These are phyloP conservation scores for Eulimnadia texana DNA, from an alignment of 1,140 invertebrate genomes.

Conservation along the genomic window DNA sequence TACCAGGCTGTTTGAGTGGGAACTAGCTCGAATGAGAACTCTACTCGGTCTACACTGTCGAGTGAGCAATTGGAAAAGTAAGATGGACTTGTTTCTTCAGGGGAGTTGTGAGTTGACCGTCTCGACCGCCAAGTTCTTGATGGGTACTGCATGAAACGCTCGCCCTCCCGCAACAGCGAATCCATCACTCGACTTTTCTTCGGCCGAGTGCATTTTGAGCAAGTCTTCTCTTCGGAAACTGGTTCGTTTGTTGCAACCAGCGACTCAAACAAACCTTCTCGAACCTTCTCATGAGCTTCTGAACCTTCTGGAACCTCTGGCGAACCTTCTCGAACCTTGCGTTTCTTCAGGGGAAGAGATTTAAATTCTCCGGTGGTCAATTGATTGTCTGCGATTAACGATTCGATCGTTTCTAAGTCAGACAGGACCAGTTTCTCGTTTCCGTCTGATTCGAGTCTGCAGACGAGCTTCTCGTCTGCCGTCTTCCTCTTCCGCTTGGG, in stretches of 20 bases:
- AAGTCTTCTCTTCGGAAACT: not conserved
- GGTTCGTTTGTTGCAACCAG: not conserved
- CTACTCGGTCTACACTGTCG: not conserved
- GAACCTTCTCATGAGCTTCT: not conserved
- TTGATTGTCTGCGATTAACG: too few species aligned
- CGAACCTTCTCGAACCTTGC: not conserved
- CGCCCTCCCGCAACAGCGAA: not conserved
- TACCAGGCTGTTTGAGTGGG: slow-evolving; percentile 1
- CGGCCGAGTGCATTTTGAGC: not conserved
- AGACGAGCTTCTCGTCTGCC: too few species aligned
- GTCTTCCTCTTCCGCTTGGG: too few species aligned
- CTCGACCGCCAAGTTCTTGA: not conserved
- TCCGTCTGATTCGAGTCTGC: too few species aligned
- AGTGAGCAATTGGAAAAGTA: not conserved
- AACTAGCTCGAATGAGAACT: slow-evolving; percentile 6
- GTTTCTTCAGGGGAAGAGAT: not conserved
- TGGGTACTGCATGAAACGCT: slow-evolving; percentile 8
- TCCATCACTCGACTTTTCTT: not conserved
- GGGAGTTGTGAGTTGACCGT: slow-evolving; percentile 1
- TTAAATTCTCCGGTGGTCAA: too few species aligned
- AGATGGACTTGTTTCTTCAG: not conserved
- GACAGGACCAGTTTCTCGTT: too few species aligned
- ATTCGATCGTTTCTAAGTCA: too few species aligned
- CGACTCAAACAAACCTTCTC: too few species aligned
- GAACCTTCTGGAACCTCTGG: not conserved